These are phyloP conservation scores for Metalampra italica DNA, from an alignment of 2,888 invertebrate genomes.

Conservation along the genomic window DNA sequence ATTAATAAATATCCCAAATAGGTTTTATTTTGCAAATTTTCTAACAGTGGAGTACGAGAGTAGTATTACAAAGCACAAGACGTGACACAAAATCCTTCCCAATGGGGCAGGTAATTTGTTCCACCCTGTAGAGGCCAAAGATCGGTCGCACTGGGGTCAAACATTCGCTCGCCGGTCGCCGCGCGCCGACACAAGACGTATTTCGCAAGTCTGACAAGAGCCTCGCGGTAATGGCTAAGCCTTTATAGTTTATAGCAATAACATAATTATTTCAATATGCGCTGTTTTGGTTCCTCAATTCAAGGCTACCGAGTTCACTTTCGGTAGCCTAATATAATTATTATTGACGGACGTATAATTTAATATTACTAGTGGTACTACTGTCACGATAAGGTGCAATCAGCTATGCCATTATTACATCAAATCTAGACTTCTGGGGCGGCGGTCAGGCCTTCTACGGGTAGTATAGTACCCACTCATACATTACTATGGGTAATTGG, in stretches of 20 bases:
- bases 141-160: not conserved
- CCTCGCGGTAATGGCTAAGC: not conserved
- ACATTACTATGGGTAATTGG: too few species aligned
- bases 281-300: slow-evolving; percentile 1
- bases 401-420: too few species aligned
- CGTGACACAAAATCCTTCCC: too few species aligned
- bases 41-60: too few species aligned
- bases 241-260: slow-evolving; percentile 1
- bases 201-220: slow-evolving; percentile 5
- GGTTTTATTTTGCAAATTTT: too few species aligned
- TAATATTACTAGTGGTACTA: not conserved
- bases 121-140: not conserved
- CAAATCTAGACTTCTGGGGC: too few species aligned
- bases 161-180: not conserved
- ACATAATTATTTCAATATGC: slow-evolving; percentile 1
- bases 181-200: not conserved
- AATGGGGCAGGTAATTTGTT: not conserved
- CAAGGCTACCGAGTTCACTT: slow-evolving; percentile 1
- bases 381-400: too few species aligned
- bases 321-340: not conserved
- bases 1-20: too few species aligned
- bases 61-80: too few species aligned
- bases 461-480: too few species aligned
- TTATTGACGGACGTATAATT: not conserved
- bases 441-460: too few species aligned